Conservation (phyloP, 64 coral and sea anemone genomes). For the Montipora sp. region DNA sequence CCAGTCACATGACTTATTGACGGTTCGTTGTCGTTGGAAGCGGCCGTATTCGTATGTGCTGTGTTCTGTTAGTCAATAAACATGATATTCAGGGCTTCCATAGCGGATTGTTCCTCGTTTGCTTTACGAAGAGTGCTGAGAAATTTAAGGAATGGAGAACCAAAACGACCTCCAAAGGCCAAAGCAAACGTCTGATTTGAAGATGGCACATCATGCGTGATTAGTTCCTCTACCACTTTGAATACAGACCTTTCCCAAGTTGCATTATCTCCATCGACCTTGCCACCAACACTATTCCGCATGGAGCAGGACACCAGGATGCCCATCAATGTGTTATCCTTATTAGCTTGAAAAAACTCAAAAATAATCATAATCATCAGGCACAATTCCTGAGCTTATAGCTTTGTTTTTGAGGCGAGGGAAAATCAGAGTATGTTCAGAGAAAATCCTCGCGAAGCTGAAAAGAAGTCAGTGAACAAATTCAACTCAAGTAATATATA, state of each 20-base stretch:
- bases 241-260: constrained; percentile 37
- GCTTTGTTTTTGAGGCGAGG: too few species aligned
- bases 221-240: constrained; percentile 27
- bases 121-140: neutral
- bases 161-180: neutral
- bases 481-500: too few species aligned
- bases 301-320: constrained; percentile 48
- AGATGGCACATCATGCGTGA: constrained; percentile 32
- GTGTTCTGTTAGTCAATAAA: too few species aligned
- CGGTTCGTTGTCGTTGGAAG: too few species aligned
- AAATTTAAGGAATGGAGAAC: neutral
- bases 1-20: too few species aligned
- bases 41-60: too few species aligned
- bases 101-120: neutral
- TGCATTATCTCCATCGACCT: neutral
- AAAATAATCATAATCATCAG: too few species aligned
- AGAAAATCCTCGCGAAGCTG: too few species aligned
- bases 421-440: too few species aligned
- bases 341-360: neutral
- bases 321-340: neutral
- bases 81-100: too few species aligned
- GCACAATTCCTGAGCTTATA: too few species aligned
- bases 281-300: neutral
- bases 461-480: too few species aligned
- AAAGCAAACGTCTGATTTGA: constrained; percentile 39